These are phyloP conservation scores for Centroberyx gerrardi DNA, from an alignment of 2,797 vertebrate genomes.

Conservation along the genomic window DNA sequence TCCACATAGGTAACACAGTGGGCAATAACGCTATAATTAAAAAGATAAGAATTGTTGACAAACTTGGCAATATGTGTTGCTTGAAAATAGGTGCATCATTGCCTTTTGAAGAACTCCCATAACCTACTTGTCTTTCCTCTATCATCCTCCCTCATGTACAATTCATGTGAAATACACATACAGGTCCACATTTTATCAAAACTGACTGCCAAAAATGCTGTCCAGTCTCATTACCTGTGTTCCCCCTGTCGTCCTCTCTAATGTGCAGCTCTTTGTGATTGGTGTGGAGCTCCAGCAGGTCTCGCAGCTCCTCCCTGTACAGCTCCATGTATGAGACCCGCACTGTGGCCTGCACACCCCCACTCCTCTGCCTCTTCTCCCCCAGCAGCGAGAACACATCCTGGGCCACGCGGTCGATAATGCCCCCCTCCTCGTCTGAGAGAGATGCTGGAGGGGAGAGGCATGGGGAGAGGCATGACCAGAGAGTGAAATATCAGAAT, in stretches of 20 bases:
- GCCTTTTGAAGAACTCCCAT: neutral
- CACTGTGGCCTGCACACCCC: constrained; percentile 75
- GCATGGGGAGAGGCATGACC: too few species aligned
- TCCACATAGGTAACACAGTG: neutral
- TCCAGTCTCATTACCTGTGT: constrained; percentile 86
- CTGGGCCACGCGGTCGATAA: constrained; percentile 90
- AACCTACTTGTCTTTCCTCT: neutral
- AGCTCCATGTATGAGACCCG: constrained; percentile 92
- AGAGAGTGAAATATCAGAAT: neutral
- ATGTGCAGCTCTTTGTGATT: constrained; percentile 90
- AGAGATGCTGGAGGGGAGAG: constrained; percentile 68
- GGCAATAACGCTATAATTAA: too few species aligned
- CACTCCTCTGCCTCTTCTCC: constrained; percentile 75
- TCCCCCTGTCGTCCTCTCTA: constrained; percentile 92
- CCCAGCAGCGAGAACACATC: constrained; percentile 90
- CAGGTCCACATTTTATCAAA: neutral
- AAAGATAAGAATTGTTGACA: too few species aligned
- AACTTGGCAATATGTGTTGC: too few species aligned
- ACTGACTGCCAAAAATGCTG: neutral
- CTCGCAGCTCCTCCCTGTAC: constrained; percentile 91
- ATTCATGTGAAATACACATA: neutral
- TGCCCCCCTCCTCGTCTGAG: constrained; percentile 88
- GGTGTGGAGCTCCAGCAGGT: constrained; percentile 90
- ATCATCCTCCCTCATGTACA: neutral
- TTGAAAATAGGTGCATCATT: too few species aligned